Conservation (phyloP, 92 coral and sea anemone genomes). For the Actinernus sp. region DNA sequence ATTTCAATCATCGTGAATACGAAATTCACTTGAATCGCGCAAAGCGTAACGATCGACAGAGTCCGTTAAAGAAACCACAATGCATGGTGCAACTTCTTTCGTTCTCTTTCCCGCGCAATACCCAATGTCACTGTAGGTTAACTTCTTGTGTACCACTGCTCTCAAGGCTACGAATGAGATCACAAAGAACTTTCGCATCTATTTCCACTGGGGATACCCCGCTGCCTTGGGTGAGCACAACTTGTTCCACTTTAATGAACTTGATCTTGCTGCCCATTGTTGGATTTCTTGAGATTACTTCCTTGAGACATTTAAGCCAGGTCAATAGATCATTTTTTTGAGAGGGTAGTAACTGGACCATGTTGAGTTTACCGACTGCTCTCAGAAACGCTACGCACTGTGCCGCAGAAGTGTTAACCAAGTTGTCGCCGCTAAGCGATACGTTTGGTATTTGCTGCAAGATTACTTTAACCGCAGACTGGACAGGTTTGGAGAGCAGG, state of each 20-base stretch:
- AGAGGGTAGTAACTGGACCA: not conserved
- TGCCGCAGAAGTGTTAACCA: no score
- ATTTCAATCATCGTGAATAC: no score
- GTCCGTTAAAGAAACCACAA: no score
- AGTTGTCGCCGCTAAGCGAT: no score
- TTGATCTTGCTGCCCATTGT: not conserved
- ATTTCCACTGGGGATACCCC: not conserved
- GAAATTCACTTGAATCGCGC: no score
- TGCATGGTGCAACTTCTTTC: no score
- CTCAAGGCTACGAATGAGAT: constrained; percentile 2
- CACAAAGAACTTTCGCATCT: not conserved
- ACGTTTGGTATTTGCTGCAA: constrained; percentile 42
- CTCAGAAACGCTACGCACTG: constrained; percentile 6
- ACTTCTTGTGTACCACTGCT: not conserved
- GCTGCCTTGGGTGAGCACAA: constrained; percentile 3
- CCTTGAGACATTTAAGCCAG: constrained; percentile 8
- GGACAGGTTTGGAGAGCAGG: constrained; percentile 13
- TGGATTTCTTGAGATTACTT: not conserved
- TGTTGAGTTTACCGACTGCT: not conserved
- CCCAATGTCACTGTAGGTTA: no score
- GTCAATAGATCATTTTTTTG: not conserved
- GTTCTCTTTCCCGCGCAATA: no score
- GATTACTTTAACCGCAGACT: constrained; percentile 26
- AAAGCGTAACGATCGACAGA: no score
- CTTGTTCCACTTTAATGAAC: constrained; percentile 12